These are phyloP conservation scores for Mystacides longicornis DNA, from an alignment of 2,888 invertebrate species.

Conservation along the genomic window DNA sequence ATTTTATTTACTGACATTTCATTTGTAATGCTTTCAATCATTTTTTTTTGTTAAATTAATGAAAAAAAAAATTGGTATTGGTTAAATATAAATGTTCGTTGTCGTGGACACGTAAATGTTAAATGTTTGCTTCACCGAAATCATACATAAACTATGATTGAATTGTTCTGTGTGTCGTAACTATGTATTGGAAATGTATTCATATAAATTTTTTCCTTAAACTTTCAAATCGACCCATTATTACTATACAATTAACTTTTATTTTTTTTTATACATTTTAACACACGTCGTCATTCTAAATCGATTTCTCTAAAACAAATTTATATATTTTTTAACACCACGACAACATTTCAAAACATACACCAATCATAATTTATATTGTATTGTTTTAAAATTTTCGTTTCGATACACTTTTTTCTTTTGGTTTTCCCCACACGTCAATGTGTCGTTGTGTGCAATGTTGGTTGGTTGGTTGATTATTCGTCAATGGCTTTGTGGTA, in stretches of 20 bases:
- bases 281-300: neutral
- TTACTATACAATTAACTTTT: neutral
- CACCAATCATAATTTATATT: constrained; percentile 2
- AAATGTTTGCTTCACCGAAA: constrained; percentile 8
- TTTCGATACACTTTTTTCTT: no score
- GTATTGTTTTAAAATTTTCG: neutral
- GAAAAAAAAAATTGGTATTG: constrained; percentile 7
- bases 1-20: neutral
- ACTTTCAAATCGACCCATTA: neutral
- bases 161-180: neutral
- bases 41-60: no score
- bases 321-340: neutral
- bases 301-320: neutral
- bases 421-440: neutral
- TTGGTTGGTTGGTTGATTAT: constrained; percentile 8
- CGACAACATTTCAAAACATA: no score
- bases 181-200: neutral
- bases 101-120: constrained; percentile 11
- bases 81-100: constrained; percentile 7
- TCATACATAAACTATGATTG: constrained; percentile 12
- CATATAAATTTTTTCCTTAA: neutral
- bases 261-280: neutral
- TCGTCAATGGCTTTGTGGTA: neutral
- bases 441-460: neutral
- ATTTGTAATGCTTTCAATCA: no score